A percentile compares a stretch with the other conserved stretches of the same genome.
phyloP scores from a whole-genome alignment of 2,888 invertebrate species.

The Toxonevra muliebris region DNA sequence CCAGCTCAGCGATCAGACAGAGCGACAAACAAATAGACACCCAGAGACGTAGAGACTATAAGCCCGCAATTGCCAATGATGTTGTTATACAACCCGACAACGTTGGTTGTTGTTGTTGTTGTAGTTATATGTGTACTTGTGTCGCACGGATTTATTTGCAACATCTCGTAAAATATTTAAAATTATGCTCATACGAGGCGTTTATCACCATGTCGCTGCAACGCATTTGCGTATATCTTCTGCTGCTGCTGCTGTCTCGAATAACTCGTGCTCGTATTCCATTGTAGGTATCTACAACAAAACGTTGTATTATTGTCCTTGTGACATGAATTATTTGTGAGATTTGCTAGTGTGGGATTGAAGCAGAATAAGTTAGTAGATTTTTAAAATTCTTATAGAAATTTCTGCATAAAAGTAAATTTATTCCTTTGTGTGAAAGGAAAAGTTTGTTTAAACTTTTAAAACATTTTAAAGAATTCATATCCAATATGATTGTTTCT shows the following conservation, averaged over 20 bases:
- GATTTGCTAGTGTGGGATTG: slow-evolving; percentile 21
- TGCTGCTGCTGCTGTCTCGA: slow-evolving; percentile 15
- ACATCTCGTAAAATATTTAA: slow-evolving; percentile 36
- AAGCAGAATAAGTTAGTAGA: too few relatives aligned
- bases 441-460: too few relatives aligned
- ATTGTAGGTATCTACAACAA: slow-evolving; percentile 14
- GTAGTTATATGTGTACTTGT: too few relatives aligned
- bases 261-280: slow-evolving; percentile 1
- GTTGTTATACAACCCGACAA: too few relatives aligned
- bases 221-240: background rate
- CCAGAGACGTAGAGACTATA: background rate
- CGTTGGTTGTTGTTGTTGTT: too few relatives aligned
- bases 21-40: background rate
- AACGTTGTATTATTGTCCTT: slow-evolving; percentile 10
- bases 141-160: slow-evolving; percentile 10
- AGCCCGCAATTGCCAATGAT: too few relatives aligned
- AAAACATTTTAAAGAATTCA: too few relatives aligned
- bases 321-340: slow-evolving; percentile 13
- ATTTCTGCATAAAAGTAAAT: too few relatives aligned
- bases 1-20: background rate
- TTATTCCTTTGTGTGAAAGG: too few relatives aligned
- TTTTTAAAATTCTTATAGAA: too few relatives aligned
- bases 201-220: slow-evolving; percentile 11
- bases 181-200: slow-evolving; percentile 32
- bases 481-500: too few relatives aligned